phyloP scores from a whole-genome alignment of 2,113 vertebrate species.

The Elgaria multicarinata region DNA sequence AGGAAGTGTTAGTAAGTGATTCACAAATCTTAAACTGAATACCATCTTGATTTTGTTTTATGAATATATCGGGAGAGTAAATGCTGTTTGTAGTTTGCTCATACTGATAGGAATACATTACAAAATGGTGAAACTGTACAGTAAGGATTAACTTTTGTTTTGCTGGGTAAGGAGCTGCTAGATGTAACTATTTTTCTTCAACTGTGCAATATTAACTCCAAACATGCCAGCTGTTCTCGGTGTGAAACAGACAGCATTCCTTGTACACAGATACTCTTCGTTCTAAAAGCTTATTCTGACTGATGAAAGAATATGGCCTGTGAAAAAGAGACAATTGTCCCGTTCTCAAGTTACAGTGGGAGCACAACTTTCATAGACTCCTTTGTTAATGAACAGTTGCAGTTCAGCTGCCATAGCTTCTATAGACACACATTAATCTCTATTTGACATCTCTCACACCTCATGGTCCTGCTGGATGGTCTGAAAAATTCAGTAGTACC shows the following conservation, averaged over 20 bases:
- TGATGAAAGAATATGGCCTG: background rate
- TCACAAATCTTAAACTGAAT: background rate
- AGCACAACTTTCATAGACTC: background rate
- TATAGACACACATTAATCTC: background rate
- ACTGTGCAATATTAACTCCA: background rate
- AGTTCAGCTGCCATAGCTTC: background rate
- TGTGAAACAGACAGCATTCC: background rate
- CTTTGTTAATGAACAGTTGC: slow-evolving; percentile 20
- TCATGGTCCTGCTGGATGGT: background rate
- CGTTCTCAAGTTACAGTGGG: background rate
- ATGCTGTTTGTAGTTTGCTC: background rate
- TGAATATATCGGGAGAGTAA: background rate
- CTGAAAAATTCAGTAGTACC: background rate
- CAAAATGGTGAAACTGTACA: background rate
- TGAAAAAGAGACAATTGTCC: background rate
- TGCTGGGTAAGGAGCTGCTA: background rate
- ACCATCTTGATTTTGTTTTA: background rate
- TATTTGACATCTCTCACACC: background rate
- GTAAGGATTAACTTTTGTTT: background rate
- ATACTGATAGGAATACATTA: background rate
- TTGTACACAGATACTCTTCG: background rate
- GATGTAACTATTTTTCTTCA: background rate
- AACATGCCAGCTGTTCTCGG: background rate
- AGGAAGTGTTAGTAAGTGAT: background rate
- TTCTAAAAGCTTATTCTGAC: slow-evolving; percentile 6